A percentile compares a stretch with the other conserved stretches of the same genome.
phyloP scores from a whole-genome alignment of 2,113 vertebrate species.

The Limnothrissa miodon region DNA sequence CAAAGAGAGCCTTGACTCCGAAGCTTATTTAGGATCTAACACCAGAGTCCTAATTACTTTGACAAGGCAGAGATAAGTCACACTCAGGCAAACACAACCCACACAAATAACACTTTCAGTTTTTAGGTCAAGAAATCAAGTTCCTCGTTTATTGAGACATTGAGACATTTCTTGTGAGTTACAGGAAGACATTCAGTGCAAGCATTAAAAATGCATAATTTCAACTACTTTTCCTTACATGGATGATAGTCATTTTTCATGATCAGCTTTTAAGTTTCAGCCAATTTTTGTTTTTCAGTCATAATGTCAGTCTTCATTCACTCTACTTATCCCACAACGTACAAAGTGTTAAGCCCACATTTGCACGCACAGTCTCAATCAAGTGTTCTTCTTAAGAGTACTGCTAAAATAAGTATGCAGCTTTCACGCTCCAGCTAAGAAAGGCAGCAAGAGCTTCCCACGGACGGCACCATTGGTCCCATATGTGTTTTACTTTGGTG shows the following conservation, averaged over 20 bases:
- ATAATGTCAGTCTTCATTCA: neutral
- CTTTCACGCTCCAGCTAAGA: neutral
- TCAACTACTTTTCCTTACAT: neutral
- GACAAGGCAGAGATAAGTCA: constrained; percentile 1
- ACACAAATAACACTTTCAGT: neutral
- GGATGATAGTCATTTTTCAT: neutral
- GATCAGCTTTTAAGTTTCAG: neutral
- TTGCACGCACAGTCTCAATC: neutral
- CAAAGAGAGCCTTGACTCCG: constrained; percentile 6
- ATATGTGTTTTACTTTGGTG: neutral
- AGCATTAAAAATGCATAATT: constrained; percentile 1
- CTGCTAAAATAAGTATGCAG: neutral
- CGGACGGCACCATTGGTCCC: neutral
- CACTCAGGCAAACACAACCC: neutral
- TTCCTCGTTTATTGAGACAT: neutral
- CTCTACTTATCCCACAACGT: neutral
- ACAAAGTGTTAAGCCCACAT: neutral
- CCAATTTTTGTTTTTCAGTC: neutral
- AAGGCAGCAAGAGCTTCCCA: neutral
- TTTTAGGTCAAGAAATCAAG: constrained; percentile 7
- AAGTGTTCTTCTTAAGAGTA: neutral
- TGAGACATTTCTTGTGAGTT: neutral
- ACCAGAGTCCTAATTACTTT: constrained; percentile 31
- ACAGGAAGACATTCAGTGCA: neutral
- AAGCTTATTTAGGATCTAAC: constrained; percentile 43